Percentiles rank a stretch among this genome's conserved stretches.
Conservation (phyloP, 2,888 invertebrate genomes). For the Mesopsocus fuscifrons region DNA sequence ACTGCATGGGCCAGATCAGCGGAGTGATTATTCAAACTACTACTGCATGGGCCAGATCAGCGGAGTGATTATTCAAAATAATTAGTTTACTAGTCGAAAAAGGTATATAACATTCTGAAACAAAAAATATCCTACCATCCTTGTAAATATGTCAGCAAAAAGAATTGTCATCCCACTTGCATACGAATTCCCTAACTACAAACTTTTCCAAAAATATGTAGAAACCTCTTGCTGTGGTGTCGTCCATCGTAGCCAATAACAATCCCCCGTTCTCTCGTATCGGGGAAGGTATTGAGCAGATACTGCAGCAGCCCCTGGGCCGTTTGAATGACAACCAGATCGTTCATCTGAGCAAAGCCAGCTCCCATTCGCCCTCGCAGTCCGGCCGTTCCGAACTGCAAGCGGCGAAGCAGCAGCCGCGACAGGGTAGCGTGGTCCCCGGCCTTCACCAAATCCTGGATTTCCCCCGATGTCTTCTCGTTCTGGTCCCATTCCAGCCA, state of each 20-base stretch:
- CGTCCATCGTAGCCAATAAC: slow-evolving; percentile 87
- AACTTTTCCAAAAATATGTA: too few species aligned
- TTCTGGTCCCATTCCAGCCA: slow-evolving; percentile 67
- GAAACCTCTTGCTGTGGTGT: slow-evolving; percentile 79
- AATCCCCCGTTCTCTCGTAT: slow-evolving; percentile 44
- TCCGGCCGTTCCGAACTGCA: slow-evolving; percentile 86
- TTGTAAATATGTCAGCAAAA: too few species aligned
- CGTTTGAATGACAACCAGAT: slow-evolving; percentile 80
- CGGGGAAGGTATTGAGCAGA: slow-evolving; percentile 33
- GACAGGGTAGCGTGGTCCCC: slow-evolving; percentile 37
- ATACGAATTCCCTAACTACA: too few species aligned
- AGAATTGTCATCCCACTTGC: too few species aligned
- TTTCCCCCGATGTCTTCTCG: slow-evolving; percentile 39
- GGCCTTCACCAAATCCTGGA: slow-evolving; percentile 34
- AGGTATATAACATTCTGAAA: too few species aligned
- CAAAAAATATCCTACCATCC: too few species aligned
- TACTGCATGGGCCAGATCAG: too few species aligned
- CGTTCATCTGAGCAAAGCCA: slow-evolving; percentile 89
- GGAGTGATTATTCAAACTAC: too few species aligned
- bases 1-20: too few species aligned
- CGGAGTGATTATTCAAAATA: too few species aligned
- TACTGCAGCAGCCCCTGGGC: slow-evolving; percentile 75
- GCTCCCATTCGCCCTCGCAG: slow-evolving; percentile 82
- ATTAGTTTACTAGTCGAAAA: too few species aligned
- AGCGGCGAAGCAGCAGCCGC: slow-evolving; percentile 44